phyloP scores from a whole-genome alignment of 2,113 vertebrate species.

The Hippolais icterina region DNA sequence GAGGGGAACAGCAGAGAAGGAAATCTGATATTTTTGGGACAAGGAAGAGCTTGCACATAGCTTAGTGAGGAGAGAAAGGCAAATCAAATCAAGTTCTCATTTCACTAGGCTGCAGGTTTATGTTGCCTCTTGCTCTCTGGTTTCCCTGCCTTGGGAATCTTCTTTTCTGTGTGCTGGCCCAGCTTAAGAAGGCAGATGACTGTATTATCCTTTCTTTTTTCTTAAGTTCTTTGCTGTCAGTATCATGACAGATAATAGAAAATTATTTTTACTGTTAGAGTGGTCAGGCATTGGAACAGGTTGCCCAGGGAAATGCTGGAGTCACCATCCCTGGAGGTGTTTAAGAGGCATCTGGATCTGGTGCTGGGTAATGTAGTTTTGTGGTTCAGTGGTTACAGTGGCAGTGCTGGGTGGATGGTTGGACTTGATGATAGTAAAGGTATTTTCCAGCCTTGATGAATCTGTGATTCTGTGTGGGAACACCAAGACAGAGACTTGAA shows the following conservation, averaged over 20 bases:
- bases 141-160: not conserved
- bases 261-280: not conserved
- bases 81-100: not conserved
- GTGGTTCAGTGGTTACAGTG: not conserved
- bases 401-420: not conserved
- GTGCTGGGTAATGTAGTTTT: not conserved
- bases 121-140: not conserved
- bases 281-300: not conserved
- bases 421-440: not conserved
- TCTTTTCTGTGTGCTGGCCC: not conserved
- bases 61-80: not conserved
- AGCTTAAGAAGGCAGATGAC: not conserved
- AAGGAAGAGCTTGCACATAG: not conserved
- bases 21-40: not conserved
- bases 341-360: not conserved
- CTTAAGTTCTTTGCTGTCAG: not conserved
- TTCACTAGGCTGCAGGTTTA: not conserved
- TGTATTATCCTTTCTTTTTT: not conserved
- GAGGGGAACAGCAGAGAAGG: not conserved
- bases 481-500: not conserved
- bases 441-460: not conserved
- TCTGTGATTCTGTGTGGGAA: not conserved
- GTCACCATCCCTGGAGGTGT: not conserved
- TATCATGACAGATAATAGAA: not conserved
- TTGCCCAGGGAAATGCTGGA: not conserved